These are phyloP conservation scores for Neodon shergylaensis DNA, from an alignment of 2,113 vertebrate genomes.

Conservation along the genomic window DNA sequence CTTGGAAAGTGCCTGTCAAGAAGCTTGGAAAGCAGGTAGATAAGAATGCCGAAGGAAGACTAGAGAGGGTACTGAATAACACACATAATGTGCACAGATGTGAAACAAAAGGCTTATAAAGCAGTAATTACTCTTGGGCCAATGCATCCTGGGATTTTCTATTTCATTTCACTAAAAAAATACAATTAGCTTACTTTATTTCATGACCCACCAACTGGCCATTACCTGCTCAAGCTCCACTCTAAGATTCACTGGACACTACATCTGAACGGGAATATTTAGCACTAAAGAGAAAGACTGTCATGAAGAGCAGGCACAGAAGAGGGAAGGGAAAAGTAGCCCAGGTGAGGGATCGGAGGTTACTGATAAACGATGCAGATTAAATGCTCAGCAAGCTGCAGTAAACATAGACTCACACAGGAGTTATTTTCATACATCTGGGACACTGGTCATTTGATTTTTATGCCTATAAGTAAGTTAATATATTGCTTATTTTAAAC, in stretches of 20 bases:
- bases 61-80: no score
- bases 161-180: not conserved
- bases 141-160: not conserved
- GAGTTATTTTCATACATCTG: not conserved
- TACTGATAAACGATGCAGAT: not conserved
- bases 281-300: no score
- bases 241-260: not conserved
- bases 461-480: not conserved
- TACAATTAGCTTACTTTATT: not conserved
- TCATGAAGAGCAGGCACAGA: not conserved
- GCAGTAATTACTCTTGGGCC: not conserved
- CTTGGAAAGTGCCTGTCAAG: not conserved
- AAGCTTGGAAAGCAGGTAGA: not conserved
- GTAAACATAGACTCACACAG: not conserved
- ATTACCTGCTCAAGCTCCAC: not conserved
- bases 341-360: not conserved
- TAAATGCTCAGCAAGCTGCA: not conserved
- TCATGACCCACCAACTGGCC: not conserved
- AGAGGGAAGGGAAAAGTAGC: not conserved
- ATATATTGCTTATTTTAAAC: not conserved
- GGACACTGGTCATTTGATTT: not conserved
- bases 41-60: not conserved
- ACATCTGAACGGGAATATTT: not conserved
- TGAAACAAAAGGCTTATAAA: not conserved
- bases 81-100: no score